Evolutionary conservation across 2,797 vertebrate genomes (phyloP).

Genomic region (Phoebastria nigripes): DNA sequence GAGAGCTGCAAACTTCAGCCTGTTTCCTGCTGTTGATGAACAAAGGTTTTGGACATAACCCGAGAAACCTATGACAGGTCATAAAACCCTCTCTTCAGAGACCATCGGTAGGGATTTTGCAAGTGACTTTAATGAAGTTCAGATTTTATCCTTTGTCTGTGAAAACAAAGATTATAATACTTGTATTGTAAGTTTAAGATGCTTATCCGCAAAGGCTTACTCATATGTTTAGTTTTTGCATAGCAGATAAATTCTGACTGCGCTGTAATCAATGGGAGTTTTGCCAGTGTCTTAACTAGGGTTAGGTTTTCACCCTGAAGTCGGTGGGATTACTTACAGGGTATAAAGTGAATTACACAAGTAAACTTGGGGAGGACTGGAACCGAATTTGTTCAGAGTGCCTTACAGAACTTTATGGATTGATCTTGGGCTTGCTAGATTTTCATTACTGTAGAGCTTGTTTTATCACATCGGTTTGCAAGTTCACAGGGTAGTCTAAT

Average conservation of each 20-base stretch:
- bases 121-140: background rate
- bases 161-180: background rate
- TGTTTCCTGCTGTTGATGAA: background rate
- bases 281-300: background rate
- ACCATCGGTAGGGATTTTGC: background rate
- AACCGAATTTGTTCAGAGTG: background rate
- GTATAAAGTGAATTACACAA: background rate
- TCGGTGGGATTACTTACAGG: background rate
- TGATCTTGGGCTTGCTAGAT: background rate
- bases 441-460: background rate
- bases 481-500: background rate
- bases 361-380: background rate
- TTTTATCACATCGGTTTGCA: background rate
- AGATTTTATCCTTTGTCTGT: background rate
- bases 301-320: background rate
- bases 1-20: background rate
- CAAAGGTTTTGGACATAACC: background rate
- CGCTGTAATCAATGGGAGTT: background rate
- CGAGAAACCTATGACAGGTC: background rate
- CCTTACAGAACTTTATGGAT: background rate
- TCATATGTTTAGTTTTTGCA: background rate
- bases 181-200: background rate
- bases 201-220: background rate
- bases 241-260: background rate
- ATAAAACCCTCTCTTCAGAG: background rate